phyloP scores from a whole-genome alignment of 2,888 invertebrate species.

The Deladenus siricidicola region DNA sequence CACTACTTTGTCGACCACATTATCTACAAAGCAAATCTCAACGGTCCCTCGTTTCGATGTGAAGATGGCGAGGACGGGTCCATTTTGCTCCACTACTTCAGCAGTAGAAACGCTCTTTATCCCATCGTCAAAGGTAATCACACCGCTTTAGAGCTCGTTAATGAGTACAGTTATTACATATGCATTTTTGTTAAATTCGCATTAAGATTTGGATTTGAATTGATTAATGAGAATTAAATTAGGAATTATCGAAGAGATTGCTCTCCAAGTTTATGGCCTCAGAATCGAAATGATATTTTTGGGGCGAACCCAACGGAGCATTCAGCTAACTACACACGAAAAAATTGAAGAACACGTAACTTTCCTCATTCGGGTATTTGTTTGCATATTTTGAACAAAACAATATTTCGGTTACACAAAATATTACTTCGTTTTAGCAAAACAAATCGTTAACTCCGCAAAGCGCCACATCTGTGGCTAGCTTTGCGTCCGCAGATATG shows the following conservation, averaged over 20 bases:
- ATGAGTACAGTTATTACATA: no score
- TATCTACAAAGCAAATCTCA: slow-evolving; percentile 48
- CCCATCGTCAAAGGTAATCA: slow-evolving; percentile 71
- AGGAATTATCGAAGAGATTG: slow-evolving; percentile 92
- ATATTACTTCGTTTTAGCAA: not conserved
- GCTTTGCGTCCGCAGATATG: not conserved
- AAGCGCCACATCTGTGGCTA: not conserved
- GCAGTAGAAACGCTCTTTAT: slow-evolving; percentile 83
- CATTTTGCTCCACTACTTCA: slow-evolving; percentile 85
- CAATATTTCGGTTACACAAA: no score
- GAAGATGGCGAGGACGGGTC: slow-evolving; percentile 59
- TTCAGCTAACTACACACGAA: slow-evolving; percentile 68
- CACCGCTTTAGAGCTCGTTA: no score
- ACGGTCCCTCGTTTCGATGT: slow-evolving; percentile 48
- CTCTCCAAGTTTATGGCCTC: slow-evolving; percentile 79
- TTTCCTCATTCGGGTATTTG: slow-evolving; percentile 28
- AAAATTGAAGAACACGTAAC: slow-evolving; percentile 38
- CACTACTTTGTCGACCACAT: slow-evolving; percentile 38
- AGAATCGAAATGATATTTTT: slow-evolving; percentile 82
- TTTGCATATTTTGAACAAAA: no score
- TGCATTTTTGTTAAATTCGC: no score
- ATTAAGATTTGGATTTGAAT: no score
- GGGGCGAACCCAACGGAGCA: slow-evolving; percentile 67
- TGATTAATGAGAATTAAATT: no score
- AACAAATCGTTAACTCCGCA: not conserved